Evolutionary conservation across 2,797 vertebrate genomes (phyloP), one percentile per base, ranked within the genome.

Genomic region (Rhynchonycteris naso): DNA sequence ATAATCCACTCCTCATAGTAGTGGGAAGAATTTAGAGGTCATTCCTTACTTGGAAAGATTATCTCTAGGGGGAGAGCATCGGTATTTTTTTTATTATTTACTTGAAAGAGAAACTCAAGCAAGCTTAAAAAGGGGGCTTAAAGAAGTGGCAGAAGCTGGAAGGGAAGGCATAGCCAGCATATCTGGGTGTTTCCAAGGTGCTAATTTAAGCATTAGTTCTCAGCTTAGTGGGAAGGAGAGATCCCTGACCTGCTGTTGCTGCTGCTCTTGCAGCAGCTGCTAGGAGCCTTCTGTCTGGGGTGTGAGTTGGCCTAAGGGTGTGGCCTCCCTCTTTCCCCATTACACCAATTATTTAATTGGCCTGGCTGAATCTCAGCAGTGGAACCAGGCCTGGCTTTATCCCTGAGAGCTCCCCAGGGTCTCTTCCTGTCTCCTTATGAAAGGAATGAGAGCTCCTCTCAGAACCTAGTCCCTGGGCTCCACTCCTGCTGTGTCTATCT

Each of bases 191-290:
- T 97, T 96, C 95, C 93, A 97, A 96, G 81, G 88, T 95, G 93
- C 96, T 97, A 97, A 97, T 97, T 97, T 97, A 97, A 96, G 94
- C 96, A 84, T 89, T 95, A 96, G 86, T 84, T 97, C 95, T 93
- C 93, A 95, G 75, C 76, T 79, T 85, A 89, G 95, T 97, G 86
- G 94, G 95, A 97, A 88, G 97, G 92, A 95, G 92, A 95, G 65
- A 93, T 96, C 82, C 88, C 93, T 94, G 85, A 86, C 94, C 71
- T 96, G 71, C 88, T 96, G 90, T 18, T 93, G 87, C 63, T 96
- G 81, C 90, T 87, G 88, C 75, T 96, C 52, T 81, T 95, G 54
- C 81, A 76, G 91, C 96, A 96, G 95, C 90, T 96, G 96, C 75
- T 58, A 33, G 61, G 88, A 95, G 74, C 81, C 85, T 90, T 81